Percentiles rank a stretch among this genome's conserved stretches.
These are phyloP conservation scores for Nematostella vectensis DNA, from an alignment of 92 coral and sea anemone species.

Conservation along the genomic window DNA sequence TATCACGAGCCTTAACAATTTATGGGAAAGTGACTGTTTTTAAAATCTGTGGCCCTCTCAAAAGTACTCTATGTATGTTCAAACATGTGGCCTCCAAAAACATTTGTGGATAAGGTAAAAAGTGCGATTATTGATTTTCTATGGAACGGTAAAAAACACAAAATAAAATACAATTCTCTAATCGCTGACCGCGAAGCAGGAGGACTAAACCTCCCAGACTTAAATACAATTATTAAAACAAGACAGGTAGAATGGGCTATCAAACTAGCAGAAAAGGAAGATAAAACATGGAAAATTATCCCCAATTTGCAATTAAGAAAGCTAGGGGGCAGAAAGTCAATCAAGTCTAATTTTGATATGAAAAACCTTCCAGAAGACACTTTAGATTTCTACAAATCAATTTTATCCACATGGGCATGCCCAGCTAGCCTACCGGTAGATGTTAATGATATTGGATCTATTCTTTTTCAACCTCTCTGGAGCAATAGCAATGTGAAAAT, in stretches of 20 bases:
- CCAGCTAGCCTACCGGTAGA: background rate
- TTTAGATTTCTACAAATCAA: background rate
- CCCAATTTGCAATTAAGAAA: background rate
- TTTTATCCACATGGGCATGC: background rate
- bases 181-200: constrained; percentile 20
- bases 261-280: background rate
- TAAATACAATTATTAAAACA: constrained; percentile 9
- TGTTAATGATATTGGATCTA: background rate
- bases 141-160: constrained; percentile 30
- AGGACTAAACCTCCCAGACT: constrained; percentile 28
- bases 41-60: background rate
- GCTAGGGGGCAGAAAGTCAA: background rate
- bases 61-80: background rate
- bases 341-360: background rate
- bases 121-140: constrained; percentile 6
- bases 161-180: constrained; percentile 19
- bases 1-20: background rate
- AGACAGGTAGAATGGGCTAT: constrained; percentile 5
- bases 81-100: background rate
- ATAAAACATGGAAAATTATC: constrained; percentile 2
- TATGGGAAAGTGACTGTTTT: background rate
- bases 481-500: background rate
- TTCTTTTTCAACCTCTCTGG: background rate
- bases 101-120: background rate
- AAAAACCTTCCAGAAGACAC: background rate